Conservation (phyloP, 2,797 vertebrate genomes). For the Gymnothorax javanicus region DNA sequence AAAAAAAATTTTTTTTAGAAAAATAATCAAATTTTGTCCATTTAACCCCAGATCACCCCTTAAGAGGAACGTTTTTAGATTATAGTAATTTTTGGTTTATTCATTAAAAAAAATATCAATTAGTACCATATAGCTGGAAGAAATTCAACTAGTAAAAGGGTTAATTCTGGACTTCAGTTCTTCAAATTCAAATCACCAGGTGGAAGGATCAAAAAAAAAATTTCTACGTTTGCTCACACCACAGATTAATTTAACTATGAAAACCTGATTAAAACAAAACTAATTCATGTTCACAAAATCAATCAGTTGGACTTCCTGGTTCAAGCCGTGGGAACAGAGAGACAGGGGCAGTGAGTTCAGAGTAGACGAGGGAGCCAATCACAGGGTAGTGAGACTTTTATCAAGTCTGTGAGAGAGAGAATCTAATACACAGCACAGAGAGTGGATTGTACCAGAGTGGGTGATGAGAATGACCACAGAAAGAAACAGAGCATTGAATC, state of each 20-base stretch:
- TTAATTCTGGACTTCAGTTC: no score
- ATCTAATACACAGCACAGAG: slow-evolving; percentile 13
- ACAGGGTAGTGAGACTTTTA: slow-evolving; percentile 58
- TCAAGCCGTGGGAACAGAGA: background rate
- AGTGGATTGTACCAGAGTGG: background rate
- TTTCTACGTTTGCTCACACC: background rate
- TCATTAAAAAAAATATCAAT: no score
- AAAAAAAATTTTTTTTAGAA: no score
- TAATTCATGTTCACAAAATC: background rate
- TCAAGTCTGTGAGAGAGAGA: slow-evolving; percentile 50
- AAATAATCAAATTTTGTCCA: no score
- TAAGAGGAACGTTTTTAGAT: no score
- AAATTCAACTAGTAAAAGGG: no score
- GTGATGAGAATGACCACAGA: background rate
- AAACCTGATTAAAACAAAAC: background rate
- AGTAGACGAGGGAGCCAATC: slow-evolving; percentile 38
- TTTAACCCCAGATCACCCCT: no score
- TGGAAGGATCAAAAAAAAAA: no score
- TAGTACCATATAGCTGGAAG: no score
- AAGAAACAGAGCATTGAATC: background rate
- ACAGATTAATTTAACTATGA: background rate
- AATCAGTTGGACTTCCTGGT: background rate
- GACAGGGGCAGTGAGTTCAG: slow-evolving; percentile 18
- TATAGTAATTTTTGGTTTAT: no score
- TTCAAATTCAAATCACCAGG: background rate